phyloP scores from a whole-genome alignment of 2,888 invertebrate species.

The Drosophila meridiana region DNA sequence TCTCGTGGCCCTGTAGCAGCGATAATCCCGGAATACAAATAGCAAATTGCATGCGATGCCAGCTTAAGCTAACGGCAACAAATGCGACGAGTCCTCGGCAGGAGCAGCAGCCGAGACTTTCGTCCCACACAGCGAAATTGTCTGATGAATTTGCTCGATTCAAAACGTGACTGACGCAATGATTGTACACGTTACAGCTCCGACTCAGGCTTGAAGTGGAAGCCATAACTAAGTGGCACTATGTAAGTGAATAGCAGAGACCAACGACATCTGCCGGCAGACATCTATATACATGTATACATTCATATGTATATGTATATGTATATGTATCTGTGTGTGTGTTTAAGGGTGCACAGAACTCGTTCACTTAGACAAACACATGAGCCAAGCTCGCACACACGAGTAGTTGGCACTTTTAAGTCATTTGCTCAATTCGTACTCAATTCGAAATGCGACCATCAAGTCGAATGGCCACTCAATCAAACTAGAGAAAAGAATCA shows the following conservation, averaged over 20 bases:
- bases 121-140: slow-evolving; percentile 54
- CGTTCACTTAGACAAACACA: slow-evolving; percentile 44
- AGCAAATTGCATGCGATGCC: slow-evolving; percentile 52
- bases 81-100: slow-evolving; percentile 19
- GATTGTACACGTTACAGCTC: slow-evolving; percentile 64
- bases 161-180: slow-evolving; percentile 79
- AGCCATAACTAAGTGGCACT: slow-evolving; percentile 75
- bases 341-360: slow-evolving; percentile 4
- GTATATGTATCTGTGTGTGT: neutral
- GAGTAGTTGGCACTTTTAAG: slow-evolving; percentile 78
- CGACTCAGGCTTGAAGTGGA: slow-evolving; percentile 32
- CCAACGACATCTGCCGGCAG: slow-evolving; percentile 31
- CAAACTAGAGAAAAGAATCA: slow-evolving; percentile 56
- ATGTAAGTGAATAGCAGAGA: slow-evolving; percentile 67
- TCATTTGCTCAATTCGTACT: slow-evolving; percentile 77
- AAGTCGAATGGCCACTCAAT: slow-evolving; percentile 69
- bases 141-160: slow-evolving; percentile 81
- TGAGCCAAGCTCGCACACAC: slow-evolving; percentile 61
- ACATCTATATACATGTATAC: neutral
- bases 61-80: slow-evolving; percentile 44
- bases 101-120: slow-evolving; percentile 19
- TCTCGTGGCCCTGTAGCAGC: slow-evolving; percentile 26
- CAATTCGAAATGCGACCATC: slow-evolving; percentile 74
- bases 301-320: neutral
- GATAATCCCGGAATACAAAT: slow-evolving; percentile 46